phyloP scores from a whole-genome alignment of 2,797 vertebrate species.

The Takifugu ocellatus region DNA sequence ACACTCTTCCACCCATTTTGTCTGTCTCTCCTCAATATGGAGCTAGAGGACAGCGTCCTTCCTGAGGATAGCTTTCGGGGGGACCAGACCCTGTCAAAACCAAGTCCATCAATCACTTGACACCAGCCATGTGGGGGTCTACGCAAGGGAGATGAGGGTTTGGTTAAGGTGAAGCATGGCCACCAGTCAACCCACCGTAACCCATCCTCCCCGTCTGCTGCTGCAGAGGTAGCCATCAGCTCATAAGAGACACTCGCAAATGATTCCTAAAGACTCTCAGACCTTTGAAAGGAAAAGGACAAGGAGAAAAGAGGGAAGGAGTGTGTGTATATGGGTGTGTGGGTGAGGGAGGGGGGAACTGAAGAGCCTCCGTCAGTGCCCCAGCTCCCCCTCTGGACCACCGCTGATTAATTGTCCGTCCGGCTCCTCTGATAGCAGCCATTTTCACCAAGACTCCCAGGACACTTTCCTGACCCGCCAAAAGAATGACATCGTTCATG shows the following conservation, averaged over 20 bases:
- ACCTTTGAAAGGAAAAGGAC: neutral
- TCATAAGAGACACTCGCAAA: conserved; percentile 30
- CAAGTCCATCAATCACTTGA: conserved; percentile 71
- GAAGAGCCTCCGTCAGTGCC: conserved; percentile 73
- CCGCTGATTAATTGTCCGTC: conserved; percentile 79
- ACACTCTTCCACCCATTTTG: conserved; percentile 6
- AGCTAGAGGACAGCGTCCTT: conserved; percentile 63
- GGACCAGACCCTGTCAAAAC: conserved; percentile 69
- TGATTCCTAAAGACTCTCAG: conserved; percentile 33
- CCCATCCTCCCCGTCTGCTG: conserved; percentile 22
- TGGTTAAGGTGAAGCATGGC: conserved; percentile 52
- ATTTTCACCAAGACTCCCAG: conserved; percentile 72
- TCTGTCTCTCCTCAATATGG: conserved; percentile 47
- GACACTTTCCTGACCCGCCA: conserved; percentile 58
- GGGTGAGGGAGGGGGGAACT: conserved; percentile 55
- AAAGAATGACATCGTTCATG: conserved; percentile 45
- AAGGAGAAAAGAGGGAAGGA: neutral
- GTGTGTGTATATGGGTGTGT: neutral
- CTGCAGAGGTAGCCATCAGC: conserved; percentile 40
- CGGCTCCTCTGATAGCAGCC: conserved; percentile 71
- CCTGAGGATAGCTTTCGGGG: conserved; percentile 51
- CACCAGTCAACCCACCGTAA: conserved; percentile 39
- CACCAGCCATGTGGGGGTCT: conserved; percentile 37
- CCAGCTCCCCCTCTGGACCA: conserved; percentile 64
- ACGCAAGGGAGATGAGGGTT: conserved; percentile 7